Base-by-base conservation (phyloP, 2,113 vertebrate species). In the Petroica traversi region DNA sequence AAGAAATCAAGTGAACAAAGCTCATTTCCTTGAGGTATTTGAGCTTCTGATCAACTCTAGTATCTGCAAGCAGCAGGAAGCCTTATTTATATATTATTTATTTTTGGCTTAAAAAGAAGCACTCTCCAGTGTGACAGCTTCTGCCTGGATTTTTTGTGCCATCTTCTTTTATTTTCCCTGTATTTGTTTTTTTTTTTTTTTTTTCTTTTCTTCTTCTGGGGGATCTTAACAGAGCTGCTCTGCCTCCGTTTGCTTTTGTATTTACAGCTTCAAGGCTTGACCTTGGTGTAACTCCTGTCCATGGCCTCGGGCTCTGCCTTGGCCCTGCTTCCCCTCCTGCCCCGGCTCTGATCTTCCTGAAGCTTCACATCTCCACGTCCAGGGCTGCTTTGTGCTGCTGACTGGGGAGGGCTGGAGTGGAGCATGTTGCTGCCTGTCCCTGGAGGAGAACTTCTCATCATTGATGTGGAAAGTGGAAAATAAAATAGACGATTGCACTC, bases 391-490 rank as follows among this genome's bases (percentile, higher is more conserved):
- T 43, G 75, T 87, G 91, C 85, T 66, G 84, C 67, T 71, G 38
- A 17, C 63, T 64, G 66, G 49, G 54, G 59, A 93, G 78, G 74
- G 92, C 36, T 7, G 57, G 87, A 83, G 64, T 15, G 33, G 49
- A 83, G 79, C 66, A 19, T 14, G 77, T 66, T 92, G 33, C 86
- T 19, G 13, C 49, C 85, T 71, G 78, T 86, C 95, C 89, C 96
- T 46, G 73, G 92, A 93, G 96, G 91, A 95, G 14, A 94, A 89
- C 81, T 93, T 67, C 89, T 95, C 89, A 64, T 93, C 91, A 95
- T 20, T 94, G 96, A 97, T 94, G 95, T 96, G 89, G 82, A 85
- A 97, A 96, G 93, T 49, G 72, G 96, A 89, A 95, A 97, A 96
- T 84, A 95, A 96, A 97, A 96, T 36, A 82, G 73, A 43, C 24